Evolutionary conservation across 2,888 invertebrate genomes (phyloP), one percentile per base, ranked within the genome.

Genomic region (Argyra leucocephala): DNA sequence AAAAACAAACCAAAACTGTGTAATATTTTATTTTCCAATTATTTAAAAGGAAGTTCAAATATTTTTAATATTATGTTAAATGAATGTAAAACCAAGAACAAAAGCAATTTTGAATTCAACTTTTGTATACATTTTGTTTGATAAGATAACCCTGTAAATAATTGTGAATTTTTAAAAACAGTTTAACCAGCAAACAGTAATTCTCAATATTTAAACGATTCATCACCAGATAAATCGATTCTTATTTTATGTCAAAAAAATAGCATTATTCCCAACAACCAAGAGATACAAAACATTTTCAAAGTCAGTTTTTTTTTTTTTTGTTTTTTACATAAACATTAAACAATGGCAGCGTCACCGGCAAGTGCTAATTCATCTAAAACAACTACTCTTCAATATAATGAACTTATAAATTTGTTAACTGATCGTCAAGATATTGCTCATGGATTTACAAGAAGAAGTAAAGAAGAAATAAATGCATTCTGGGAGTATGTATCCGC

Each of bases 401-500:
- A 61, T 36, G 64, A 66, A 57, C 64, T 66, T 48, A 60, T 60
- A 23, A 58, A 48, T 22, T 36, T 66, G 37, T 63, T 66, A 64
- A 22, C 37, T 31, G 60, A 37, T 23, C 37, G 63, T 31, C 31
- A 15, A 22, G 66, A 66, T 59, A 64, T 64, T 64, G 66, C 64
- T 61, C 58, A 59, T 22, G 66, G 66, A 15, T 64, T 62, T 60
- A 62, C 62, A 22, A 62, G 63, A 22, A 22, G 37, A 22, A 57
- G 64, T 24, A 66, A 66, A 36, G 66, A 62, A 31, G 66, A 64
- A 63, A 37, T 63, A n/a, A 18, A 63, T 22, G 65, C 15, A n/a
- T 63, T 65, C 58, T 65, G 58, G 65, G 36, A 65, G n/a, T 60
- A 65, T 18, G 57, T 58, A 12, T 10, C 65, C 26, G n/a, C 22